These are phyloP conservation scores for Catharus ustulatus DNA, from an alignment of 2,797 vertebrate species.

Conservation along the genomic window DNA sequence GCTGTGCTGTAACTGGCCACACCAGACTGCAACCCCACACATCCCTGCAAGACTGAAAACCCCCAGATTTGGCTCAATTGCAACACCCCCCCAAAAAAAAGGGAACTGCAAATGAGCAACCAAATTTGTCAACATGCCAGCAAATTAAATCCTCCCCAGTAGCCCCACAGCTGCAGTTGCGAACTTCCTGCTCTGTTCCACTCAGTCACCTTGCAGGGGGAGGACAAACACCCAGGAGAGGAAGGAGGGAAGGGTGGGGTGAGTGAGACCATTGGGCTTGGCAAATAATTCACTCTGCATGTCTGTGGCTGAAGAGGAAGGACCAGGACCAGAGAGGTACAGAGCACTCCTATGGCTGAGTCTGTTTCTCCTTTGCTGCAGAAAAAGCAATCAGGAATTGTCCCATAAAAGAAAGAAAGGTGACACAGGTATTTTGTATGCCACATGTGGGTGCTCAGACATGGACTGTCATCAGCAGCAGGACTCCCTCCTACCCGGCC, in stretches of 20 bases:
- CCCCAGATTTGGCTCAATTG: background rate
- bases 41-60: background rate
- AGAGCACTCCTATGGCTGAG: rapidly evolving
- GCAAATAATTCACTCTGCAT: background rate
- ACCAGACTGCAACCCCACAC: background rate
- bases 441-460: background rate
- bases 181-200: background rate
- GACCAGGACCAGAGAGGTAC: background rate
- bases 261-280: rapidly evolving
- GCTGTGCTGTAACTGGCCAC: background rate
- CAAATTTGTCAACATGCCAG: background rate
- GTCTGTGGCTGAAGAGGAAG: background rate
- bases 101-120: background rate
- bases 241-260: background rate
- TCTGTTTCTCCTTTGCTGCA: background rate
- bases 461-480: background rate
- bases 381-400: background rate
- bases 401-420: background rate
- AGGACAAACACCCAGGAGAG: background rate
- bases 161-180: background rate
- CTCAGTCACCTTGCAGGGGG: rapidly evolving
- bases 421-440: background rate
- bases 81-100: background rate
- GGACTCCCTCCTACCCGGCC: background rate
- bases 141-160: background rate